Base-by-base conservation (phyloP, 2,113 vertebrate species). In the Oryzias curvinotus region DNA sequence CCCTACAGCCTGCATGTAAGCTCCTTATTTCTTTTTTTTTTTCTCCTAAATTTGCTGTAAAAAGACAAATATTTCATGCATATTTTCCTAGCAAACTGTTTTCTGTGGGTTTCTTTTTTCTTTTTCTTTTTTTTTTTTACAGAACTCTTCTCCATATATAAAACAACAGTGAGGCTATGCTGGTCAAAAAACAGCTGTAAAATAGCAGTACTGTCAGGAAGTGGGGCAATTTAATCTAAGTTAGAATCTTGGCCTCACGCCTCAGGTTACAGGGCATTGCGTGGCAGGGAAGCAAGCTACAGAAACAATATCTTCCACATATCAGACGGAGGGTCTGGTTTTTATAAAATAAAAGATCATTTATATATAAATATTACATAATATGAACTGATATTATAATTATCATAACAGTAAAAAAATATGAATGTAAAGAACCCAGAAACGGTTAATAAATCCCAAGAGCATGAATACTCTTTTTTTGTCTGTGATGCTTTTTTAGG, bases 211-310 rank as follows among this genome's bases (percentile, higher is more conserved):
- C 16, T 67, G 46, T 30, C 42, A 51, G 65, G 26, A 53, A 45
- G 14, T 26, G 47, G 17, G 1, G 54, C 52, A 51, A 65, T 65
- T 77, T 70, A 43, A 60, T 69, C 19, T 45, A 57, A 73, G 49
- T 52, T 57, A 54, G 70, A 71, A 51, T 16, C 51, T 58, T 65
- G 68, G 43, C 53, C 57, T 14, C 2, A 1, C 68, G 78, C 64
- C 64, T 89, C 78, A 62, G 82, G 82, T 89, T 87, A 78, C 85
- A 77, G n/a, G n/a, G 36, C 78, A 67, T 82, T 80, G 82, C 79
- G 77, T 54, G 43, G 55, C 60, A 48, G 26, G 17, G 57, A 64
- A 28, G 17, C 52, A 61, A 26, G 10, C 30, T 41, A 43, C 42
- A 46, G 50, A 82, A 21, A 67, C 65, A 36, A 81, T 80, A 73